phyloP scores from a whole-genome alignment of 2,113 vertebrate species.

The Poecile atricapillus region DNA sequence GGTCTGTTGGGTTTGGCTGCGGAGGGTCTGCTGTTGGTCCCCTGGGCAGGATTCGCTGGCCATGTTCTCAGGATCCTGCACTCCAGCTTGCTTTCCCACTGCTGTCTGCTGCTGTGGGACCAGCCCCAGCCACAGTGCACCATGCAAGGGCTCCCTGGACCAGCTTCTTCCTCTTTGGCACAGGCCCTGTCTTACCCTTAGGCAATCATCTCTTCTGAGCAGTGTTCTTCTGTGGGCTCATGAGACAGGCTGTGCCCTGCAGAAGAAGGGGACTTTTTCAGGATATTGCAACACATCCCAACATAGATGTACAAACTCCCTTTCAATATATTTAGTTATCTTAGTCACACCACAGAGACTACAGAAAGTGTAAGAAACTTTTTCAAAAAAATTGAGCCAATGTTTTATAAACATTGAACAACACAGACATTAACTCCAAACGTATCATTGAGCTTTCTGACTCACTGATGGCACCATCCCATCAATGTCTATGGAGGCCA shows the following conservation, averaged over 20 bases:
- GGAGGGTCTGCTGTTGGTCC: neutral
- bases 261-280: neutral
- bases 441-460: neutral
- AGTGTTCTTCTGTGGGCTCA: neutral
- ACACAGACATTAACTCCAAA: neutral
- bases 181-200: neutral
- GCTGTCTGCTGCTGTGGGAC: neutral
- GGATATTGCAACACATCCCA: neutral
- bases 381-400: neutral
- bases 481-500: neutral
- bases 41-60: neutral
- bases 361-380: neutral
- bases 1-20: constrained; percentile 30
- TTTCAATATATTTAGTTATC: neutral
- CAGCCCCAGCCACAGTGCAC: neutral
- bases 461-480: neutral
- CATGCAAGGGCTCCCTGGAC: neutral
- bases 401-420: neutral
- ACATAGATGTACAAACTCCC: neutral
- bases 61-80: neutral
- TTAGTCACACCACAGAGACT: neutral
- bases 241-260: neutral
- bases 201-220: neutral
- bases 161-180: neutral
- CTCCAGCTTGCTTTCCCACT: neutral